Percentiles rank a stretch among this genome's conserved stretches.
Conservation (phyloP, 2,113 vertebrate species). For the Oncorhynchus gorbuscha region DNA sequence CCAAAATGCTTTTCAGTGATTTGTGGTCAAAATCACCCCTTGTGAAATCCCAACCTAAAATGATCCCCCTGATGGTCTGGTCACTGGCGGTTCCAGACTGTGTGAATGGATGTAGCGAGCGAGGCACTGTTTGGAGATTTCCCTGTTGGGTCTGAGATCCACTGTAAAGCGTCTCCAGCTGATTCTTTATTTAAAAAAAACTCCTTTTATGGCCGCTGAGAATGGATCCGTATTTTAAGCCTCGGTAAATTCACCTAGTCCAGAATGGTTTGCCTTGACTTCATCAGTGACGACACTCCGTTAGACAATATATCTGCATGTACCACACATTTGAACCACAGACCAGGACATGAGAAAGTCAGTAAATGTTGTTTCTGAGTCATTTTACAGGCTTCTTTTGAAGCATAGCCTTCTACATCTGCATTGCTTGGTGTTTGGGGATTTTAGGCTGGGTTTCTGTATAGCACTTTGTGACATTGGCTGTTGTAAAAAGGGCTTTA, state of each 20-base stretch:
- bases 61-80: constrained; percentile 61
- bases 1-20: constrained; percentile 56
- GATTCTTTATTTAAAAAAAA: constrained; percentile 51
- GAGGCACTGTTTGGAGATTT: constrained; percentile 65
- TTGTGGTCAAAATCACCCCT: constrained; percentile 63
- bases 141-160: constrained; percentile 58
- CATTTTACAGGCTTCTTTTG: constrained; percentile 41
- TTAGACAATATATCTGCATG: constrained; percentile 51
- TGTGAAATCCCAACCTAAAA: constrained; percentile 72
- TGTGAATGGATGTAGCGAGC: constrained; percentile 58
- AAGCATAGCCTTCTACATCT: constrained; percentile 26
- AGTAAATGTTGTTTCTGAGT: too few species aligned
- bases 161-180: constrained; percentile 43
- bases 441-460: too few species aligned
- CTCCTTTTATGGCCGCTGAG: constrained; percentile 68
- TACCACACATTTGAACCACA: not conserved
- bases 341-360: not conserved
- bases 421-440: too few species aligned
- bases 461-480: too few species aligned
- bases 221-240: constrained; percentile 52
- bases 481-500: too few species aligned
- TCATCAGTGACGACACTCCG: constrained; percentile 24
- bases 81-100: constrained; percentile 48
- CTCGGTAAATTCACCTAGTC: constrained; percentile 56
- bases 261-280: constrained; percentile 25